Evolutionary conservation across 2,797 vertebrate species (phyloP), one percentile per base, ranked within the genome.

Genomic region (Rhinichthys osculus): DNA sequence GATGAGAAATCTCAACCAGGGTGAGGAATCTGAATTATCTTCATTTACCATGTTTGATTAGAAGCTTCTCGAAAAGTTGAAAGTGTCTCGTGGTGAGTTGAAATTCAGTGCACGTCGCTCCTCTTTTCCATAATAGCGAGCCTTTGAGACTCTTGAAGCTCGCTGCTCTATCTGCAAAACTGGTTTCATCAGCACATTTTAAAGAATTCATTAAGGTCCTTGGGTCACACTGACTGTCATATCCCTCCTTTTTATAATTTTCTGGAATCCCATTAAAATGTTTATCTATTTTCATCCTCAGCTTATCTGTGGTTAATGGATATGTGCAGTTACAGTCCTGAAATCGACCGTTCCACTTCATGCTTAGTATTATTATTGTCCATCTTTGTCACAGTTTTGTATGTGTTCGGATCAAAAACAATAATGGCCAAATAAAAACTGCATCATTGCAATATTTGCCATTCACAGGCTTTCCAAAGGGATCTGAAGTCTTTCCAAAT

Each of bases 151-250:
- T 87, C 74, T 78, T 57, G 30, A 88, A 85, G 82, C 90, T 85
- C 67, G 54, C 79, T 47, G 69, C 84, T 88, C 66, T 90, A 90
- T 89, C 87, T 91, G 87, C 86, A 91, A 88, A 93, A 90, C 77
- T 69, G 70, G 88, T 90, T 90, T 90, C 87, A 91, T 93, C 91
- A 92, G 91, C 89, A 92, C 81, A 92, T 93, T 90, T 64, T 62
- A 85, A 91, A 84, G 78, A 91, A 93, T 94, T 91, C 83, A 92
- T 93, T 88, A 89, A 91, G 85, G 90, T 92, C 82, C 4, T 40
- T 82, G 81, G 81, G 86, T 90, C 91, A 91, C 44, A 78, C 69
- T 78, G 74, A 88, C 87, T 82, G 82, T 90, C 88, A 89, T 86
- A 90, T 85, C 76, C 83, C 47, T 82, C 81, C 71, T 38, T 33